Base-by-base conservation (phyloP, 1,140 invertebrate genomes). In the Ephestia elutella region DNA sequence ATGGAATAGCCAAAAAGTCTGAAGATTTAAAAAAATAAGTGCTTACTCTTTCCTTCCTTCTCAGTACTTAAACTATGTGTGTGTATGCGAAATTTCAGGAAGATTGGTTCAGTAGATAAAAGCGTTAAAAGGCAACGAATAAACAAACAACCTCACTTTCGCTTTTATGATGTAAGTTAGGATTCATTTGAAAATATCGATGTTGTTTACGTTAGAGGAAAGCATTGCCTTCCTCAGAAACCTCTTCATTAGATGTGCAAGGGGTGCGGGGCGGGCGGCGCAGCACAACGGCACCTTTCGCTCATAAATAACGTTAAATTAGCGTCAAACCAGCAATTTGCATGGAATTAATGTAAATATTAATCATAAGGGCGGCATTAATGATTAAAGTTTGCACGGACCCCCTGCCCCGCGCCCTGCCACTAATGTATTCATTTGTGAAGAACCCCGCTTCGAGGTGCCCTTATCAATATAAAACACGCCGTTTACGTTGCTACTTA, bases 281-380 rank as follows among this genome's bases (percentile, higher is more conserved):
- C 19, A 9, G 20, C 8, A 32, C 30, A 32, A 32, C 30, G 19
- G 20, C 19, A 25, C 19, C 19, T n/a, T 21, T 20, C 21, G 54
- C 57, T 53, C 56, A 48, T 69, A 70, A 69, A 70, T 66, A 64
- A 59, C 58, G n/a, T 59, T 32, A 58, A 58, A 61, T 63, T 68
- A 63, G 54, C 58, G 58, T 57, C 49, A 56, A 63, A 65, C 70
- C 54, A 68, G 68, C 70, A 67, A 67, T 81, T 78, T 75, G 72
- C 74, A 75, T 75, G 66, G 66, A 73, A 75, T 77, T 71, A 73
- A 75, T 75, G 71, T 77, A 73, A 78, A 78, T 78, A 78, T 80
- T 73, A 78, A 80, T 76, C 70, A 72, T 62, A 60, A 65, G 59
- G 66, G 66, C 63, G 63, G 55, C 62, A 73, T 73, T 77, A 78